A percentile compares a stretch with the other conserved stretches of the same genome.
These are phyloP conservation scores for Drosophila neoperkinsi DNA, from an alignment of 2,888 invertebrate species.

Conservation along the genomic window DNA sequence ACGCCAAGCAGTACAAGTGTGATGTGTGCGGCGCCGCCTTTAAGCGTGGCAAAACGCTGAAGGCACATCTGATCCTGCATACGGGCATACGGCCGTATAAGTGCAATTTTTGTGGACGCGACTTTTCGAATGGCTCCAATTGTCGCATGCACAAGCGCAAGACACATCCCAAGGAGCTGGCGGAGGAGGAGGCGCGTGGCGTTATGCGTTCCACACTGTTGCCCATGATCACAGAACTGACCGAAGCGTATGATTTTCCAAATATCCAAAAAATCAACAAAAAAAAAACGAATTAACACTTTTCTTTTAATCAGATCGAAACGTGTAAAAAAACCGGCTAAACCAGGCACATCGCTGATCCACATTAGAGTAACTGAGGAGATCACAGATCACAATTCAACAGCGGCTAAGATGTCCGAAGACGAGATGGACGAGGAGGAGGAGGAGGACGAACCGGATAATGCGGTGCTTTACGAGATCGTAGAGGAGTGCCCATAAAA, in stretches of 20 bases:
- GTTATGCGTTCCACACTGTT: constrained; percentile 76
- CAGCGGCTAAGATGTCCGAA: background rate
- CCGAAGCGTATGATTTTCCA: constrained; percentile 76
- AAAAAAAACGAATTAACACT: background rate
- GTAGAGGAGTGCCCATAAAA: constrained; percentile 55
- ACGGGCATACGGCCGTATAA: constrained; percentile 84
- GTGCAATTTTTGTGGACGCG: constrained; percentile 84
- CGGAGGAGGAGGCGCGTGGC: constrained; percentile 83
- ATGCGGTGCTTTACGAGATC: constrained; percentile 53
- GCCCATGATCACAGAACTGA: constrained; percentile 83
- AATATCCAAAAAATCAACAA: background rate
- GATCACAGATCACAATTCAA: background rate
- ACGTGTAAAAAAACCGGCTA: constrained; percentile 67
- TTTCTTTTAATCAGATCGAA: constrained; percentile 48
- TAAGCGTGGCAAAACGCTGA: constrained; percentile 84
- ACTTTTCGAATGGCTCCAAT: constrained; percentile 85
- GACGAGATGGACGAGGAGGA: constrained; percentile 31
- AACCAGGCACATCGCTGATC: constrained; percentile 40
- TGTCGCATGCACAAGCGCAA: constrained; percentile 85
- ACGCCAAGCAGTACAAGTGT: constrained; percentile 83
- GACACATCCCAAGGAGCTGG: constrained; percentile 83
- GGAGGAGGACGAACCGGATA: constrained; percentile 20
- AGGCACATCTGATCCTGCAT: constrained; percentile 84
- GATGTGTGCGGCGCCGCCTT: constrained; percentile 83
- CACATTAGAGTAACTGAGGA: constrained; percentile 30